Conservation (phyloP, 2,113 vertebrate species). For the Pterocles burchelli region DNA sequence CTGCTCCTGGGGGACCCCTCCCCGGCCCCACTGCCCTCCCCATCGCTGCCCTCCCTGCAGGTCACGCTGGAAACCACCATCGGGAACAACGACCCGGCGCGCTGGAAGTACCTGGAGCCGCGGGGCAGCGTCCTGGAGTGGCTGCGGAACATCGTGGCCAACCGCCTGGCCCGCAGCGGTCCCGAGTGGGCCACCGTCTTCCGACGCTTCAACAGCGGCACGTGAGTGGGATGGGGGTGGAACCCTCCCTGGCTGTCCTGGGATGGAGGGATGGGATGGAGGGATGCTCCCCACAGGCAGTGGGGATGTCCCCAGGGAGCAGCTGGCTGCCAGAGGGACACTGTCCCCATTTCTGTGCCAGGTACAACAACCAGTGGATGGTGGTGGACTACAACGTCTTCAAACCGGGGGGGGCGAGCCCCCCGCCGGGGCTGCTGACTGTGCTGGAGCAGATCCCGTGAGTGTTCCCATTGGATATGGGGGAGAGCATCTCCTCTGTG, state of each 20-base stretch:
- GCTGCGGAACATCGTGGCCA: slow-evolving; percentile 91
- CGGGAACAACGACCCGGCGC: slow-evolving; percentile 85
- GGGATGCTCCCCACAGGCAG: not conserved
- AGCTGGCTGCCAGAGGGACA: not conserved
- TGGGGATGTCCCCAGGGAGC: not conserved
- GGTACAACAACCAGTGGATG: slow-evolving; percentile 99
- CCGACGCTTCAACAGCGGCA: slow-evolving; percentile 91
- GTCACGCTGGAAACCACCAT: slow-evolving; percentile 94
- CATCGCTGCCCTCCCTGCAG: slow-evolving; percentile 55
- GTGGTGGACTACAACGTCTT: slow-evolving; percentile 91
- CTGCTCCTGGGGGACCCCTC: not conserved
- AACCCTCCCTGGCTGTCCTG: not conserved
- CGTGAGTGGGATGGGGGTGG: slow-evolving; percentile 73
- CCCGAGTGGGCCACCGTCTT: slow-evolving; percentile 83
- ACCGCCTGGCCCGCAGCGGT: slow-evolving; percentile 83
- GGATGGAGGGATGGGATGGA: rapidly evolving
- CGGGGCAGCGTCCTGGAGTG: slow-evolving; percentile 86
- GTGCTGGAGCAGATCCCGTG: slow-evolving; percentile 96
- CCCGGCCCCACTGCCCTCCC: rapidly evolving
- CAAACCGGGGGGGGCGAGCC: slow-evolving; percentile 55
- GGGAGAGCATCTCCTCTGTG: rapidly evolving
- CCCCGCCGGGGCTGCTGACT: slow-evolving; percentile 75
- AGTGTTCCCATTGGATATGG: slow-evolving; percentile 20
- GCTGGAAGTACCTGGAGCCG: slow-evolving; percentile 88
- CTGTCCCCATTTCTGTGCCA: slow-evolving; percentile 29